Percentiles rank a stretch among this genome's conserved stretches.
phyloP scores from a whole-genome alignment of 2,888 invertebrate genomes.

The Drosophila prostipennis region DNA sequence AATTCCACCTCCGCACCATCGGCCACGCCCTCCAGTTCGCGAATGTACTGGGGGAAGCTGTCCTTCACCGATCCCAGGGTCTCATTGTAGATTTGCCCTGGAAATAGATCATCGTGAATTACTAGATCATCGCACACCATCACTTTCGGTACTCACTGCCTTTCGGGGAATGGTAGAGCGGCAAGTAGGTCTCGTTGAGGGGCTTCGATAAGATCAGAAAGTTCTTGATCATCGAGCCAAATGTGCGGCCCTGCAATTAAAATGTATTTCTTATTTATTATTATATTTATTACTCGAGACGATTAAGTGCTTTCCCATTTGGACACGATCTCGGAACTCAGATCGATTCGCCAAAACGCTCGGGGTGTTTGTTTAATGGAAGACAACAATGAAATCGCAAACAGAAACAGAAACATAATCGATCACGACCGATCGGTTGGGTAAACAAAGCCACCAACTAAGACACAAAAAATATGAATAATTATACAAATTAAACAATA shows the following conservation, averaged over 20 bases:
- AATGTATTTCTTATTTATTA: background rate
- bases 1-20: slow-evolving; percentile 94
- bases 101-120: slow-evolving; percentile 8
- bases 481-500: slow-evolving; percentile 14
- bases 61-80: slow-evolving; percentile 88
- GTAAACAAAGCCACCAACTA: slow-evolving; percentile 51
- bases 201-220: slow-evolving; percentile 87
- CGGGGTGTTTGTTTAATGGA: slow-evolving; percentile 15
- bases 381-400: slow-evolving; percentile 16
- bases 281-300: slow-evolving; percentile 7
- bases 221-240: slow-evolving; percentile 89
- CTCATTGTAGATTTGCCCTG: slow-evolving; percentile 88
- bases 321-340: slow-evolving; percentile 25
- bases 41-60: slow-evolving; percentile 92
- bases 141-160: slow-evolving; percentile 85
- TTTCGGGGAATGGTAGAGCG: slow-evolving; percentile 88
- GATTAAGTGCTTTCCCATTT: slow-evolving; percentile 35
- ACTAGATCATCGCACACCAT: background rate
- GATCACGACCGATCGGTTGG: slow-evolving; percentile 70
- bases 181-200: slow-evolving; percentile 89
- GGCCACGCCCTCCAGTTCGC: slow-evolving; percentile 93
- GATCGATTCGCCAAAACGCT: slow-evolving; percentile 3
- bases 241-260: slow-evolving; percentile 89
- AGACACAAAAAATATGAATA: slow-evolving; percentile 36
- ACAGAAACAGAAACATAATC: slow-evolving; percentile 51